Evolutionary conservation across 2,888 invertebrate genomes (phyloP), one percentile per base, ranked within the genome.

Genomic region (Pyrrhopygopsis socrates): DNA sequence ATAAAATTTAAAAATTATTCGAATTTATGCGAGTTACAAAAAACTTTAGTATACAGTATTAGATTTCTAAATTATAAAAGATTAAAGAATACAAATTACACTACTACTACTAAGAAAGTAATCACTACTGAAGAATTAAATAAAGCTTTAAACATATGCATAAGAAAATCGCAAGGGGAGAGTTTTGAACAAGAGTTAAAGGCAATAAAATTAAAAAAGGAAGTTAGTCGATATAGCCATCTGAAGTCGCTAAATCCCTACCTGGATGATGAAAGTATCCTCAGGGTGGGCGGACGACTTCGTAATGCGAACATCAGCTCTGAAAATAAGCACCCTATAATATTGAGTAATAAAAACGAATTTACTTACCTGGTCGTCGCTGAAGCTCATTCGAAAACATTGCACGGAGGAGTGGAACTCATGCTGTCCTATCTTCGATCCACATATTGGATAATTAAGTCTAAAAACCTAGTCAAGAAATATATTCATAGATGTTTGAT

Each of bases 401-500:
- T 88, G 22, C 92, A 92, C 71, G 90, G 90, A 13, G 92, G 92
- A 15, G 79, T 78, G 30, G 70, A 79, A 38, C 13, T 86, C n/a
- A 79, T 89, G 89, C 67, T 95, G 1, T 45, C 77, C 27, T 91
- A 92, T 74, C 68, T 95, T 94, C 5, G 34, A 34, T 34, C 34
- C 34, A 34, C 34, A 34, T 34, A 34, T 34, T 34, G 94, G 93
- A 92, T 94, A 9, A 11, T 92, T 0, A 75, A 81, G 58, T 89
- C 70, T 9, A 95, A 94, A 71, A 11, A 20, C 1, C 8, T 84
- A 20, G 93, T 93, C 0, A 90, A 91, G 60, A 11, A 38, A 34
- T 50, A 83, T 18, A 84, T 92, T 13, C 87, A 85, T 38, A 86
- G 89, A 81, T 94, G 93, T 80, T 29, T 91, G 11, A 82, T 83